Base-by-base conservation (phyloP, 1,140 invertebrate genomes). In the Copidosoma floridanum region DNA sequence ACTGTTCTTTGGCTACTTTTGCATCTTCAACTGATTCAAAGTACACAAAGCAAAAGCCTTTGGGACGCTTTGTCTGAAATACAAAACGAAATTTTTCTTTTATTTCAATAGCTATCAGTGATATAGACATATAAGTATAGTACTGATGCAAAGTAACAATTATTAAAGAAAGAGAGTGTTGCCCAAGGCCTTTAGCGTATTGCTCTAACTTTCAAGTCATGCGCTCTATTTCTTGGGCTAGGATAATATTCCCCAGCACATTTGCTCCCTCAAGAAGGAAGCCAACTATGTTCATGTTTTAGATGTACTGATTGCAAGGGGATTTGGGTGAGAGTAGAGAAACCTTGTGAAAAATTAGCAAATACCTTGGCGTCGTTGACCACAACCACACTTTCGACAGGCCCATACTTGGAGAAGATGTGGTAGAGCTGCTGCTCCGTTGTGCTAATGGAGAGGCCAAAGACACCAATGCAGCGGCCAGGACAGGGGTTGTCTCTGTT, bases 11-110 rank as follows among this genome's bases (percentile, higher is more conserved):
- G 0, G 97, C 97, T 58, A 90, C 88, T 71, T 91, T 91, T 0
- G 97, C 94, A 83, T 98, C 94, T 48, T 94, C 91, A 10, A 89
- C 77, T 44, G 85, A 88, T 76, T 92, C 89, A 81, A 91, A 99
- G 81, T 99, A 98, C 24, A 99, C 92, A 82, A 99, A 99, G 64
- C 93, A 93, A 82, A 99, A 99, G 27, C 97, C 97, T 69, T 96
- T 82, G 1, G 96, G 98, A 64, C 94, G 83, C 14, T 91, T 90
- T 69, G 92, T 95, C 89, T 95, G 73, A 26, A 81, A 71, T 37
- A 46, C 21, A 63, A 14, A 21, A 47, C 24, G 24, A 23, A 18
- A 47, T 23, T 53, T 24, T 40, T 53, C 32, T 53, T 53, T 53
- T 53, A 20, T n/a, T n/a, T n/a, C n/a, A n/a, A n/a, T n/a, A n/a